phyloP scores from a whole-genome alignment of 2,797 vertebrate species.

The Rhinoraja longicauda region DNA sequence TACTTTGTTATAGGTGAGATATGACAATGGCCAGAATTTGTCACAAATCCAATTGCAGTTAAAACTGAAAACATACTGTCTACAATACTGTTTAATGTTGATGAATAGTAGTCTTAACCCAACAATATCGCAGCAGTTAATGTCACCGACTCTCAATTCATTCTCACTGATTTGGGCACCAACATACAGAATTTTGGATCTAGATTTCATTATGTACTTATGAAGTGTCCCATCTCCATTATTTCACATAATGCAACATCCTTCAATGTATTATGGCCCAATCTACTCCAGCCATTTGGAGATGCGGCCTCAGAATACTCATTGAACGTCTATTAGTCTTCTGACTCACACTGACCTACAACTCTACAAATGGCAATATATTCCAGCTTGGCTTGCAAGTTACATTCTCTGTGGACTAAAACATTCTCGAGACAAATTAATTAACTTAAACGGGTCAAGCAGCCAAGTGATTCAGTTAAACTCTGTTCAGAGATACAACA shows the following conservation, averaged over 20 bases:
- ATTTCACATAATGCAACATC: background rate
- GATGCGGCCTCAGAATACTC: background rate
- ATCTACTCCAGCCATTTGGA: background rate
- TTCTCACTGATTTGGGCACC: conserved; percentile 1
- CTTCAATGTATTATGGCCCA: background rate
- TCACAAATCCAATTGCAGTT: background rate
- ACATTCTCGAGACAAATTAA: background rate
- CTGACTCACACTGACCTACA: background rate
- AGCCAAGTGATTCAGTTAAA: background rate
- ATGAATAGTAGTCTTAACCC: background rate
- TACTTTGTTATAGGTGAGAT: background rate
- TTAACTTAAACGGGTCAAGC: background rate
- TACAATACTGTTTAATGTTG: too few species aligned
- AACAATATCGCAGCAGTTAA: background rate
- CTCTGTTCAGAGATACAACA: too few species aligned
- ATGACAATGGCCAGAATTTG: background rate
- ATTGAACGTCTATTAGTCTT: background rate
- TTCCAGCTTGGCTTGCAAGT: background rate
- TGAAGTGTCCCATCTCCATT: background rate
- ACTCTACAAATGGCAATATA: background rate
- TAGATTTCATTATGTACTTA: conserved; percentile 4
- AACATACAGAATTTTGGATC: background rate
- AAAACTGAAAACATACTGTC: background rate
- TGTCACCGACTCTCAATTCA: background rate
- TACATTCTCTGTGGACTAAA: background rate